Evolutionary conservation across 1,140 invertebrate genomes (phyloP), one percentile per base, ranked within the genome.

Genomic region (Steinernema feltiae): DNA sequence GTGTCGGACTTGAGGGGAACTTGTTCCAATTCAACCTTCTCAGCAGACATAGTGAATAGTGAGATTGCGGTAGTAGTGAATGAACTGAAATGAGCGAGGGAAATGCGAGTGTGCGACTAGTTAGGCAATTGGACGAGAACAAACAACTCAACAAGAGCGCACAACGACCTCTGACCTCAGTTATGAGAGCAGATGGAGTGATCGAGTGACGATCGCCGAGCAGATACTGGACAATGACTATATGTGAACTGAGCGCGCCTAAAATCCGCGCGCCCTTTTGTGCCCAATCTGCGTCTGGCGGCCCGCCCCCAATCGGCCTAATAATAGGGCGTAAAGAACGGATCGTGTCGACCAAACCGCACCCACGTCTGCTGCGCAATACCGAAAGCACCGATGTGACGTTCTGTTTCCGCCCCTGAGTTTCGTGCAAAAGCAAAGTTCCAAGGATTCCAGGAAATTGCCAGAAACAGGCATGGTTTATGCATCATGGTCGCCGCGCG

Each of bases 1-100:
- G 77, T 78, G 76, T 78, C 77, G 46, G 77, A 76, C 77, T 78
- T 78, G n/a, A 78, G 77, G 18, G 77, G 77, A 46, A 78, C 77
- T 30, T 70, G 32, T 30, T 78, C 77, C 77, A 78, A 32, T 48
- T 78, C 76, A 27, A 79, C 70, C 41, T 78, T 48, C 69, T 79
- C 76, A 32, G 76, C 75, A 32, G 76, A 12, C 53, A 63, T 63
- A 3, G 24, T 21, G 12, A 63, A 7, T 15, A 12, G n/a, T 63
- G 53, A 41, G 35, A 18, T 41, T 41, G 18, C 35, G 35, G 35
- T 41, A 21, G 24, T 17, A 27, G 53, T 63, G 53, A 63, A 27
- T 63, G 53, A 63, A 63, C 53, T 63, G 53, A 63, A 63, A 63
- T 21, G 24, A 63, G 7, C 15, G 15, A n/a, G n/a, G n/a, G 53